Conservation (phyloP, 2,113 vertebrate species). For the Cisticola juncidis region DNA sequence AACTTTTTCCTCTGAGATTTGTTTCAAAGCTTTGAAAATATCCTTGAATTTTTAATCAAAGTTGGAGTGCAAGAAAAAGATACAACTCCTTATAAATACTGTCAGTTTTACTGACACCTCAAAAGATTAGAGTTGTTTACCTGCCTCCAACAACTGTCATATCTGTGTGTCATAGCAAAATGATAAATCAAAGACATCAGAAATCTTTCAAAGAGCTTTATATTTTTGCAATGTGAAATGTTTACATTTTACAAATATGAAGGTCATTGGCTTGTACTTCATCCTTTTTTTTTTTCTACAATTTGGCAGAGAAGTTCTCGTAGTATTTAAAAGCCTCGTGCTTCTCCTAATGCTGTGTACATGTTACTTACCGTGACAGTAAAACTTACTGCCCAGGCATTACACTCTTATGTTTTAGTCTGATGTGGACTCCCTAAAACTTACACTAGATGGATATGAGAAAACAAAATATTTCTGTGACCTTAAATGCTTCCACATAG, state of each 20-base stretch:
- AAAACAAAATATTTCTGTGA: background rate
- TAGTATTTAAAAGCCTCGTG: background rate
- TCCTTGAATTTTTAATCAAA: constrained; percentile 18
- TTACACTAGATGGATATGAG: background rate
- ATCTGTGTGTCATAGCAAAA: background rate
- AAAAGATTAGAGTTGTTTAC: background rate
- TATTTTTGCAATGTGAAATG: background rate
- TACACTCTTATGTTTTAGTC: background rate
- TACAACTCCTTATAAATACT: background rate
- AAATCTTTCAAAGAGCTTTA: background rate
- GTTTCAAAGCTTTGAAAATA: background rate
- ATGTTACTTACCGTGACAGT: background rate
- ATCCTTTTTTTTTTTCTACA: fast-evolving
- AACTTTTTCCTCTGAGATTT: background rate
- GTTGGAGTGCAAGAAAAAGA: background rate
- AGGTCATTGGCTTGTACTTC: background rate
- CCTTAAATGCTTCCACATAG: background rate
- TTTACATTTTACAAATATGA: background rate
- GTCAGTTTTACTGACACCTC: background rate
- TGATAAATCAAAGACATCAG: background rate
- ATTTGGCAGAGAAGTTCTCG: background rate
- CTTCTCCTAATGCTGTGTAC: background rate
- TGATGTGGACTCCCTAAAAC: background rate
- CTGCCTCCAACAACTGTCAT: background rate
- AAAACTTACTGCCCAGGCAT: background rate